These are phyloP conservation scores for Pachliopta kotzebuea DNA, from an alignment of 2,888 invertebrate genomes.

Conservation along the genomic window DNA sequence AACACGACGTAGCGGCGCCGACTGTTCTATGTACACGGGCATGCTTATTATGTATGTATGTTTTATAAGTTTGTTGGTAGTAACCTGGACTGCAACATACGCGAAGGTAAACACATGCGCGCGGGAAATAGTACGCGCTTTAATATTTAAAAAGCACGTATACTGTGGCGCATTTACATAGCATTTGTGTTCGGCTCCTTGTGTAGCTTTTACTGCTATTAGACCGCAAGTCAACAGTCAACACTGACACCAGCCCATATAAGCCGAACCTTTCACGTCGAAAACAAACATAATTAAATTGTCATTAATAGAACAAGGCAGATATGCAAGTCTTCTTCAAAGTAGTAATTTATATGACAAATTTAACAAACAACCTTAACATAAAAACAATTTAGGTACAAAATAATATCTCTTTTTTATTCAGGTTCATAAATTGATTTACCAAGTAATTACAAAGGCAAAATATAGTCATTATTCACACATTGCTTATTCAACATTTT, in stretches of 20 bases:
- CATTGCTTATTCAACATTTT: neutral
- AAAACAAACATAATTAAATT: neutral
- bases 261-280: neutral
- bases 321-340: too few relatives aligned
- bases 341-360: too few relatives aligned
- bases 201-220: conserved; percentile 26
- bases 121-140: conserved; percentile 57
- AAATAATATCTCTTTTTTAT: neutral
- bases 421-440: neutral
- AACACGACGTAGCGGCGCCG: conserved; percentile 77
- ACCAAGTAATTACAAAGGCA: neutral
- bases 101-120: conserved; percentile 47
- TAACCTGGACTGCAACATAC: conserved; percentile 56
- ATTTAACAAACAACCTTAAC: neutral
- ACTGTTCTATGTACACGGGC: conserved; percentile 43
- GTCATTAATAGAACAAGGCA: too few relatives aligned
- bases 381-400: neutral
- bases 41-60: conserved; percentile 61
- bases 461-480: neutral
- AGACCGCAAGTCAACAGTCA: conserved; percentile 27
- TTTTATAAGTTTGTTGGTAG: conserved; percentile 65
- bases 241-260: conserved; percentile 8
- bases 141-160: conserved; percentile 63
- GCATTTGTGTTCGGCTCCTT: conserved; percentile 26
- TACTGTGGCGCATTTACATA: conserved; percentile 34